phyloP scores from a whole-genome alignment of 2,113 vertebrate species.

The Percina caprodes region DNA sequence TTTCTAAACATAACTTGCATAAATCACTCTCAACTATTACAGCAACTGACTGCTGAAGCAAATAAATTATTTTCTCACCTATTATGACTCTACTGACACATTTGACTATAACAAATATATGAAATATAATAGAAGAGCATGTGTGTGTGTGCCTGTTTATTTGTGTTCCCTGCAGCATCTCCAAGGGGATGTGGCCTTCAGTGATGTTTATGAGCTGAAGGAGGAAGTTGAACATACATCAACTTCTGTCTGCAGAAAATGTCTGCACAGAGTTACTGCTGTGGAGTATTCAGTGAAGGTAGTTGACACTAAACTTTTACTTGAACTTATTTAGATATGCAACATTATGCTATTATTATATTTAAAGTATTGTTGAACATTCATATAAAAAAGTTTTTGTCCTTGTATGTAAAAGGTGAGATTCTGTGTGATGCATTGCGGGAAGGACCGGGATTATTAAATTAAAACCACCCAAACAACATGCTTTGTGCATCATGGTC shows the following conservation, averaged over 20 bases:
- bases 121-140: background rate
- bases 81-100: background rate
- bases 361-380: background rate
- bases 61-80: background rate
- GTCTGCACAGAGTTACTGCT: constrained; percentile 91
- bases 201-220: constrained; percentile 92
- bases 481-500: background rate
- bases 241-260: constrained; percentile 90
- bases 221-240: constrained; percentile 92
- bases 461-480: background rate
- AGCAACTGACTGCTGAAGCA: background rate
- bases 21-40: constrained; percentile 9
- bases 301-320: constrained; percentile 40
- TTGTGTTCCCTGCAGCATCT: constrained; percentile 85
- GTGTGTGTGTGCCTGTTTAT: background rate
- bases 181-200: constrained; percentile 91
- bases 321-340: background rate
- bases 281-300: constrained; percentile 97
- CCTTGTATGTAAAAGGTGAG: background rate
- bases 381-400: background rate
- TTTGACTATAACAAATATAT: background rate
- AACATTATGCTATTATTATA: background rate
- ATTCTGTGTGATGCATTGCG: background rate
- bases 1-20: constrained; percentile 20
- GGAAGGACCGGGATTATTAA: background rate